Evolutionary conservation across 2,888 invertebrate genomes (phyloP).

Genomic region (Camponotus fellah): DNA sequence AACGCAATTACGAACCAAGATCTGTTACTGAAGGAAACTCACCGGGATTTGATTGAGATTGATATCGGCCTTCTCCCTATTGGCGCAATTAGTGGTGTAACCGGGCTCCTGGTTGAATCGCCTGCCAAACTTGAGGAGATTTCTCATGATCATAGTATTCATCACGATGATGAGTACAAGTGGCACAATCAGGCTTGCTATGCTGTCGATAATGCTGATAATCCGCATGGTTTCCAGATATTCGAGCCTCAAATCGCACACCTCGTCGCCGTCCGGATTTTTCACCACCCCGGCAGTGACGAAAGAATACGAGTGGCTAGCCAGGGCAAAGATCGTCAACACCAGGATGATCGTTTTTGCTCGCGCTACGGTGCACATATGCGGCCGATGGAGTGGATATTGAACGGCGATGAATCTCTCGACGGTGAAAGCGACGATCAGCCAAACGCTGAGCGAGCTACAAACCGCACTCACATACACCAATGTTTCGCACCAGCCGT

Average conservation of each 20-base stretch:
- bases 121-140: slow-evolving; percentile 86
- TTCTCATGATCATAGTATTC: slow-evolving; percentile 89
- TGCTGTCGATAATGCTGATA: slow-evolving; percentile 88
- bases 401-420: slow-evolving; percentile 91
- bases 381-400: slow-evolving; percentile 88
- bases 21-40: slow-evolving; percentile 67
- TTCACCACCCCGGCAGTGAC: slow-evolving; percentile 85
- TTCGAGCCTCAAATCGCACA: slow-evolving; percentile 87
- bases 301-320: slow-evolving; percentile 86
- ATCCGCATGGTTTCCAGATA: slow-evolving; percentile 87
- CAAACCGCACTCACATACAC: slow-evolving; percentile 87
- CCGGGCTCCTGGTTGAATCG: slow-evolving; percentile 81
- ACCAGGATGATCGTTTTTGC: slow-evolving; percentile 87
- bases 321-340: slow-evolving; percentile 85
- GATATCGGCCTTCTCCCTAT: slow-evolving; percentile 84
- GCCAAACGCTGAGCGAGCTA: slow-evolving; percentile 90
- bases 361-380: slow-evolving; percentile 88
- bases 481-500: slow-evolving; percentile 88
- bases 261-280: slow-evolving; percentile 80
- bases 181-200: slow-evolving; percentile 89
- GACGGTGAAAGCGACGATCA: slow-evolving; percentile 90
- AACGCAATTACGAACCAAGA: background rate
- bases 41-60: slow-evolving; percentile 86
- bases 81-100: slow-evolving; percentile 80
- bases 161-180: slow-evolving; percentile 88